Base-by-base conservation (phyloP, 2,888 invertebrate species). In the Zele albiditarsus region DNA sequence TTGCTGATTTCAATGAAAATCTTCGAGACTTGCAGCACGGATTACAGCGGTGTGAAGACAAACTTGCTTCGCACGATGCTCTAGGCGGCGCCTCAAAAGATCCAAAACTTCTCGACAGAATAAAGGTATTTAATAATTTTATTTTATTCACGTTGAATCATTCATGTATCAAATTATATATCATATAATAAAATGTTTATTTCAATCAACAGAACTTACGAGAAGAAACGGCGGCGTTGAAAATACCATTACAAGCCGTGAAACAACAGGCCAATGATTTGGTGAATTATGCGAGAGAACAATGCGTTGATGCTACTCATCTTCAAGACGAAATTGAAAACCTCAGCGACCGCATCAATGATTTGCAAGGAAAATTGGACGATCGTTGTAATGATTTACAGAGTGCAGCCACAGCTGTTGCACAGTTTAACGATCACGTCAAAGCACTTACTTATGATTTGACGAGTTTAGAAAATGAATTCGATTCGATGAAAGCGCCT, bases 11-110 rank as follows among this genome's bases (percentile, higher is more conserved):
- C 87, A 93, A 93, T 66, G 98, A 98, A 85, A 94, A 94, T 77
- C 91, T 96, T 16, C 92, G 96, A 49, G 97, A 96, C 73, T 91
- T 97, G n/a, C 94, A 95, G 81, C 95, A 96, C 76, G 93, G 95
- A 4, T 91, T 98, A 75, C 94, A 95, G 84, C 93, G 97, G 75
- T 96, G 97, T 89, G 97, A 98, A 90, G 97, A 98, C 90, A 94
- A 95, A 79, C 90, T 96, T 53, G 93, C 93, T 23, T 92, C 93
- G 3, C 94, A 94, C 83, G 94, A 95, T 91, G 92, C 94, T 82
- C 88, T 94, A 70, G 91, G 95, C 82, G 92, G 94, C 87, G 92
- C 95, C 80, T 94, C 95, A 1, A 93, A 93, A 78, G 98, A 98
- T 88, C 94, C 95, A 16, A 95, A 95, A 89, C 92, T 96, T 71